phyloP scores from a whole-genome alignment of 2,888 invertebrate genomes.

The Drosophila barbarae region DNA sequence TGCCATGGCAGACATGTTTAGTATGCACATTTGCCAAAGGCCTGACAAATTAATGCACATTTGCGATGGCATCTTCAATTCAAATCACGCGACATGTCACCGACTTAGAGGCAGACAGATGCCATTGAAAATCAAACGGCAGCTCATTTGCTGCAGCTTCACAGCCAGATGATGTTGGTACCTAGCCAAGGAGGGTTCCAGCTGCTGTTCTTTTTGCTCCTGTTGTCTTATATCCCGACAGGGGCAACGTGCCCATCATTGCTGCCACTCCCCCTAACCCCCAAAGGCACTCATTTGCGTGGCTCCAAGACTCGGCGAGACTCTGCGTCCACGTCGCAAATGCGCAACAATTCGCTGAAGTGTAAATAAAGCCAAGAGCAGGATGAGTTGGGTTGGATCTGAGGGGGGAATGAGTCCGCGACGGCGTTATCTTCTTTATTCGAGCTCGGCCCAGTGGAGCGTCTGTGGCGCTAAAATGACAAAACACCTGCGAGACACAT shows the following conservation, averaged over 20 bases:
- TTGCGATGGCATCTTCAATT: constrained; percentile 66
- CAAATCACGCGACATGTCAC: constrained; percentile 68
- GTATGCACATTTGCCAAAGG: constrained; percentile 44
- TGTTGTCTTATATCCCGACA: constrained; percentile 8
- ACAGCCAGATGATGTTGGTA: constrained; percentile 23
- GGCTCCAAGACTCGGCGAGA: constrained; percentile 9
- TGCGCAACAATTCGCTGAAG: constrained; percentile 76
- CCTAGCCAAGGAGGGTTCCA: constrained; percentile 11
- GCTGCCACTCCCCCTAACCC: not conserved
- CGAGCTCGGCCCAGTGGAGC: constrained; percentile 30
- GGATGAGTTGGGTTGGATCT: not conserved
- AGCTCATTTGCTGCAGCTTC: constrained; percentile 62
- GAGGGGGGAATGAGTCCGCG: constrained; percentile 22
- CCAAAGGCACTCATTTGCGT: constrained; percentile 33
- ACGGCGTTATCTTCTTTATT: constrained; percentile 11
- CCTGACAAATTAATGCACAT: constrained; percentile 68
- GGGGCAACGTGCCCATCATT: constrained; percentile 14
- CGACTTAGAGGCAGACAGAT: constrained; percentile 33
- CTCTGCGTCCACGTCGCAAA: constrained; percentile 44
- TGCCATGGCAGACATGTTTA: constrained; percentile 46
- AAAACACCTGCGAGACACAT: constrained; percentile 63
- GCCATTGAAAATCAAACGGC: constrained; percentile 62
- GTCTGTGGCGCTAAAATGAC: constrained; percentile 63
- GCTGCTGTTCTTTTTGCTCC: not conserved
- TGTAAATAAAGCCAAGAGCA: constrained; percentile 69